Evolutionary conservation across 2,797 vertebrate genomes (phyloP), one percentile per base, ranked within the genome.

Genomic region (Pseudochirops cupreus): DNA sequence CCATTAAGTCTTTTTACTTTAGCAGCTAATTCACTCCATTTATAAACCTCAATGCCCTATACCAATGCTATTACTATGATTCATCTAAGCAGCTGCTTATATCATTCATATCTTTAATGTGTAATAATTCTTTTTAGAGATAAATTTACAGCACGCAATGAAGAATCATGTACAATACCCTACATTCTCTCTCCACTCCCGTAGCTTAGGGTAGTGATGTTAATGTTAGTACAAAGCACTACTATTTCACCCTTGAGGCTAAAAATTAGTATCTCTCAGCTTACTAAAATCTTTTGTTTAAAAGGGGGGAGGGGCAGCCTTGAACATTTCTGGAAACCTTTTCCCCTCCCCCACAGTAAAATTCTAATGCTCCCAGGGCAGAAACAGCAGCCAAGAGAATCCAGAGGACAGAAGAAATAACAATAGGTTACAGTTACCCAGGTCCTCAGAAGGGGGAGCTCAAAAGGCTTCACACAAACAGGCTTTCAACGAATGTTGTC

Each of bases 401-500:
- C 93, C 31, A 53, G 57, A 56, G 91, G 56, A 5, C 62, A n/a
- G 62, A 14, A 46, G 74, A 89, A 92, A 96, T 96, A 94, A 97
- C 96, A 98, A 98, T 97, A 93, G 97, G 93, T 94, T 95, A 74
- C 96, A 93, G 96, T 97, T 89, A 74, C 92, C 33, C 74, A 31
- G 0, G 67, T 5, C 96, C 52, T 59, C 58, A 0, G 82, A 39
- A 52, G 57, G 89, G 46, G 74, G n/a, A 90, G 3, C 10, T 3
- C 18, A 62, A 90, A 91, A 91, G 55, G 91, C 95, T 33, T 90
- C 91, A 46, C 90, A 1, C 53, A 57, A 59, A 87, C 55, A 0
- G 57, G 91, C 95, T 33, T 82, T 82, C 74, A 82, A 46, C n/a
- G 74, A 82, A 46, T 26, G 91, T 82, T 54, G 92, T 93, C 93